Conservation (phyloP, 2,113 vertebrate genomes). For the Columbina picui region DNA sequence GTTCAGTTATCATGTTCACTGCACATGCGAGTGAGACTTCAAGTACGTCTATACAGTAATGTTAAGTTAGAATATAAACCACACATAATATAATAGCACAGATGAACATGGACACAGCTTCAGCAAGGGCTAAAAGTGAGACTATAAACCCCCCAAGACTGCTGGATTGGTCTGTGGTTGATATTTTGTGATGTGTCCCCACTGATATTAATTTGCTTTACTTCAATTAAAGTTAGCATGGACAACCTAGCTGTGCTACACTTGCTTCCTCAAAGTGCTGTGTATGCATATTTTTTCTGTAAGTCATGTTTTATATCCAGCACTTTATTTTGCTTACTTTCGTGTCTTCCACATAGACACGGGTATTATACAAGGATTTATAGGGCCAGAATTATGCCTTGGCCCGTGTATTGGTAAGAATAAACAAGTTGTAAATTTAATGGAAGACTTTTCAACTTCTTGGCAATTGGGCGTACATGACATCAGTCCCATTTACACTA, state of each 20-base stretch:
- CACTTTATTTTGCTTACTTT: conserved; percentile 7
- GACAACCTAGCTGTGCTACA: not conserved
- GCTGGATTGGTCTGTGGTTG: not conserved
- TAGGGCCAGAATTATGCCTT: not conserved
- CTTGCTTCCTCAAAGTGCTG: not conserved
- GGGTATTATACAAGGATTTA: not conserved
- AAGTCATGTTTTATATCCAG: not conserved
- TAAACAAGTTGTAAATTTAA: conserved; percentile 39
- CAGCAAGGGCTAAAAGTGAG: not conserved
- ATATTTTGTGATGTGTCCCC: not conserved
- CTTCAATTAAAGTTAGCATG: not conserved
- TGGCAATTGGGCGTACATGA: conserved; percentile 10
- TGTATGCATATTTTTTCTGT: not conserved
- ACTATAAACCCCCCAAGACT: not conserved
- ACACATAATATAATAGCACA: not conserved
- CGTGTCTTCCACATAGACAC: not conserved
- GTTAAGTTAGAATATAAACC: not conserved
- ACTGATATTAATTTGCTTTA: not conserved
- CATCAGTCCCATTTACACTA: conserved; percentile 16
- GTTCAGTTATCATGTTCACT: not conserved
- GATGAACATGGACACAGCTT: not conserved
- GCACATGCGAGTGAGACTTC: not conserved
- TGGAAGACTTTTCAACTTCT: not conserved
- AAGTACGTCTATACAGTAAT: not conserved
- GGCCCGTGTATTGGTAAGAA: not conserved